Evolutionary conservation across 2,113 vertebrate genomes (phyloP).

Genomic region (Excalfactoria chinensis): DNA sequence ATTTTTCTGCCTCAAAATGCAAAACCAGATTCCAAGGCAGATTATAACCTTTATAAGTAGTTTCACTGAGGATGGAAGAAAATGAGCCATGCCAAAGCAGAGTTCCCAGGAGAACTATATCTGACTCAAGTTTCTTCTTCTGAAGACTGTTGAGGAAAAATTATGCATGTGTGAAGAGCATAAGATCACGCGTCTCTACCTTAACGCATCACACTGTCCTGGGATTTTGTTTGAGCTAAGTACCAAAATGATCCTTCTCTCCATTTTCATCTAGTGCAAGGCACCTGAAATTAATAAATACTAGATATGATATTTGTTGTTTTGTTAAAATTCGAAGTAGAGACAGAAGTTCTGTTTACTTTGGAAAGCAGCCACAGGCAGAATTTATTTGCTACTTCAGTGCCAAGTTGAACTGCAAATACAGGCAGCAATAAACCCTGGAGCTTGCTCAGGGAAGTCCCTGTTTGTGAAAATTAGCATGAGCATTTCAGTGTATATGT

Average conservation of each 20-base stretch:
- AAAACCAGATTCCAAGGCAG: conserved; percentile 33
- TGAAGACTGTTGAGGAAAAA: not conserved
- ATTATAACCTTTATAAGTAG: conserved; percentile 27
- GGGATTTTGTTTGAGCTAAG: conserved; percentile 12
- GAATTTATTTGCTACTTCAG: conserved; percentile 52
- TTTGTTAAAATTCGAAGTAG: conserved; percentile 46
- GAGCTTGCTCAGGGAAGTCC: not conserved
- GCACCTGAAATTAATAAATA: conserved; percentile 12
- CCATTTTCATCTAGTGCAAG: not conserved
- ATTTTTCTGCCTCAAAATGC: conserved; percentile 25
- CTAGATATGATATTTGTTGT: conserved; percentile 35
- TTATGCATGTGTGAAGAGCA: not conserved
- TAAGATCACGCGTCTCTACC: not conserved
- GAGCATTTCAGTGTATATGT: not conserved
- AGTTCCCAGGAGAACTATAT: conserved; percentile 8
- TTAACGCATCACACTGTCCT: not conserved
- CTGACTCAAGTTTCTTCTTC: conserved; percentile 43
- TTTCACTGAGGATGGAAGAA: conserved; percentile 35
- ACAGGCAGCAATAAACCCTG: conserved; percentile 13
- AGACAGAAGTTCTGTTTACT: conserved; percentile 58
- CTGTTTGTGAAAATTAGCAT: conserved; percentile 2
- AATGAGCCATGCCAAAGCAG: conserved; percentile 1
- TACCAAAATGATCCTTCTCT: not conserved
- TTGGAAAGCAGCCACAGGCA: conserved; percentile 50
- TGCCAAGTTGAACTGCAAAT: conserved; percentile 40